A percentile compares a stretch with the other conserved stretches of the same genome.
These are phyloP conservation scores for Piliocolobus tephrosceles DNA, from an alignment of 2,113 vertebrate species.

Conservation along the genomic window DNA sequence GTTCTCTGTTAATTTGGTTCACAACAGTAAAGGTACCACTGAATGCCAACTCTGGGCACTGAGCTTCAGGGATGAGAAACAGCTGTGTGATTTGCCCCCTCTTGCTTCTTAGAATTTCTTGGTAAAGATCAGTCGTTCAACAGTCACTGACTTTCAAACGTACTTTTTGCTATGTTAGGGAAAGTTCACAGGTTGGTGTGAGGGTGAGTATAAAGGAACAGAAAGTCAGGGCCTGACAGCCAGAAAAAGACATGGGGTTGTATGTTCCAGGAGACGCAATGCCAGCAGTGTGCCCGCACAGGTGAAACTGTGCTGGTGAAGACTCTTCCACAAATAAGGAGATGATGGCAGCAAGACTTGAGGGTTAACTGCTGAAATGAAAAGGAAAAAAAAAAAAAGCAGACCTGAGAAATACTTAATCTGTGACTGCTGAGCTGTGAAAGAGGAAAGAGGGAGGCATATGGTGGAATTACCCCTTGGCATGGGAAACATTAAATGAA, in stretches of 20 bases:
- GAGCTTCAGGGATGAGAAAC: neutral
- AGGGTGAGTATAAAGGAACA: neutral
- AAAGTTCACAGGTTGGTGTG: neutral
- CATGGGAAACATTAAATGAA: accelerated
- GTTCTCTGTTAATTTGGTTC: neutral
- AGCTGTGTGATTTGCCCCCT: neutral
- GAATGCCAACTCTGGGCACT: neutral
- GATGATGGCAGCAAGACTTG: neutral
- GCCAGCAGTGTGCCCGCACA: neutral
- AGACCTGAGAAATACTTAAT: neutral
- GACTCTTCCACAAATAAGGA: neutral
- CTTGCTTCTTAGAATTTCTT: neutral
- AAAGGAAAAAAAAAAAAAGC: neutral
- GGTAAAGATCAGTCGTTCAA: neutral
- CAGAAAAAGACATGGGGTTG: no score
- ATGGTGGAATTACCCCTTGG: accelerated
- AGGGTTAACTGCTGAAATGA: neutral
- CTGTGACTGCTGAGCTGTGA: no score
- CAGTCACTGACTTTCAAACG: neutral
- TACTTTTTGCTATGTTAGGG: neutral
- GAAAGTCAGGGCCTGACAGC: neutral
- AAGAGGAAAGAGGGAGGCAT: neutral
- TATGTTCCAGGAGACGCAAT: accelerated
- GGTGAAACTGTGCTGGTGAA: neutral
- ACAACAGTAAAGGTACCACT: neutral